A percentile compares a stretch with the other conserved stretches of the same genome.
phyloP scores from a whole-genome alignment of 2,888 invertebrate genomes.

The Lamellibrachia columna region DNA sequence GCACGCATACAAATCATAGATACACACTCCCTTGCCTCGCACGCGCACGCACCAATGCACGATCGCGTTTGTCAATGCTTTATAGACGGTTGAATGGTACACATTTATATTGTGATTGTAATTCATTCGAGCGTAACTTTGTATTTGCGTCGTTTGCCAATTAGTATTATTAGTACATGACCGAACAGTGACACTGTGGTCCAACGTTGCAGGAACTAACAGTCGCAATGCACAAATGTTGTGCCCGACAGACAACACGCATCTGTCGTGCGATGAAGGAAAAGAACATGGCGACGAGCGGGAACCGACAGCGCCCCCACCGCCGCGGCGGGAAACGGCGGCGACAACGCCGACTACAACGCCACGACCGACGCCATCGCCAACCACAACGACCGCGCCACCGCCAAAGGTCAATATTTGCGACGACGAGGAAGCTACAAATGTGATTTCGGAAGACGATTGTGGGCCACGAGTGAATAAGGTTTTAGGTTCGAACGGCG shows the following conservation, averaged over 20 bases:
- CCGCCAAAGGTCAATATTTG: not conserved
- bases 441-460: not conserved
- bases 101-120: no score
- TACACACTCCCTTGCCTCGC: no score
- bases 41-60: no score
- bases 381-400: not conserved
- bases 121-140: no score
- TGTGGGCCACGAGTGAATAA: not conserved
- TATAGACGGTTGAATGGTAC: no score
- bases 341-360: not conserved
- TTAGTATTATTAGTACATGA: no score
- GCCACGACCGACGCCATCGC: not conserved
- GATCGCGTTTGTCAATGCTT: no score
- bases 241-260: not conserved
- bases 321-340: not conserved
- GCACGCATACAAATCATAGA: no score
- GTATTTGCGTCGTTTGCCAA: no score
- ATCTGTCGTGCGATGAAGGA: not conserved
- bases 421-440: slow-evolving; percentile 4
- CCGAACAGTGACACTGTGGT: not conserved
- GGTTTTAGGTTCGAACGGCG: not conserved
- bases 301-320: not conserved
- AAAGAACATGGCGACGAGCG: not conserved
- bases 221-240: not conserved
- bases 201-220: not conserved